phyloP scores from a whole-genome alignment of 1,140 invertebrate genomes.

The Bombyx mandarina region DNA sequence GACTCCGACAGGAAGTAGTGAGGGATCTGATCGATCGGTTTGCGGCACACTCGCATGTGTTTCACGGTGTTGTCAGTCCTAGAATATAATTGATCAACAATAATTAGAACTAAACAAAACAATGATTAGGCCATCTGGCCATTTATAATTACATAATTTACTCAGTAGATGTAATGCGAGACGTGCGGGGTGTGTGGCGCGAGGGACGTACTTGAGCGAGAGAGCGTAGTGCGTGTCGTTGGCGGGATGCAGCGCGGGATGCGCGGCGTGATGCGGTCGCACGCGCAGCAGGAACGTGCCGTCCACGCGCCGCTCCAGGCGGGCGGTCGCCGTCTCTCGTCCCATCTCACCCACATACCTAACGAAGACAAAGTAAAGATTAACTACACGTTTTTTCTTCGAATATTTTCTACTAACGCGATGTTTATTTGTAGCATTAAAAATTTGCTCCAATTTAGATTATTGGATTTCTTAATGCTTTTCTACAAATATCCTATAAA shows the following conservation, averaged over 20 bases:
- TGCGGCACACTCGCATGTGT: conserved; percentile 88
- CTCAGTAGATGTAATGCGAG: background rate
- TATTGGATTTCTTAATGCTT: no score
- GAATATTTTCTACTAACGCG: no score
- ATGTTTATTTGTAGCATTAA: no score
- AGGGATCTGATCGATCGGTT: conserved; percentile 65
- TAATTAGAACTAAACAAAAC: background rate
- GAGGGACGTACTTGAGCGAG: conserved; percentile 85
- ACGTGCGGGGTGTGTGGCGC: background rate
- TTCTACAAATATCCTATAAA: no score
- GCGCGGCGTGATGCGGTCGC: conserved; percentile 74
- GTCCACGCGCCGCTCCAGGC: conserved; percentile 83
- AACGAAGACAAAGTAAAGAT: background rate
- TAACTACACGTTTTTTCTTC: background rate
- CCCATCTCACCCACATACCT: conserved; percentile 92
- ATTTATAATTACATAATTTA: background rate
- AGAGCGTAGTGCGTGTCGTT: conserved; percentile 87
- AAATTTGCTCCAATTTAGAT: no score
- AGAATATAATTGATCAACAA: conserved; percentile 1
- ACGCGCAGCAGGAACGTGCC: conserved; percentile 92
- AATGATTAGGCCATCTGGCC: no score
- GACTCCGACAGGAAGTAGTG: conserved; percentile 89
- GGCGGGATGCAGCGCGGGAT: conserved; percentile 49
- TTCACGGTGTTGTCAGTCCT: conserved; percentile 88
- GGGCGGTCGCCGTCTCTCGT: conserved; percentile 82